Percentiles rank a stretch among this genome's conserved stretches.
These are phyloP conservation scores for Drosophila kambysellisi DNA, from an alignment of 2,888 invertebrate genomes.

Conservation along the genomic window DNA sequence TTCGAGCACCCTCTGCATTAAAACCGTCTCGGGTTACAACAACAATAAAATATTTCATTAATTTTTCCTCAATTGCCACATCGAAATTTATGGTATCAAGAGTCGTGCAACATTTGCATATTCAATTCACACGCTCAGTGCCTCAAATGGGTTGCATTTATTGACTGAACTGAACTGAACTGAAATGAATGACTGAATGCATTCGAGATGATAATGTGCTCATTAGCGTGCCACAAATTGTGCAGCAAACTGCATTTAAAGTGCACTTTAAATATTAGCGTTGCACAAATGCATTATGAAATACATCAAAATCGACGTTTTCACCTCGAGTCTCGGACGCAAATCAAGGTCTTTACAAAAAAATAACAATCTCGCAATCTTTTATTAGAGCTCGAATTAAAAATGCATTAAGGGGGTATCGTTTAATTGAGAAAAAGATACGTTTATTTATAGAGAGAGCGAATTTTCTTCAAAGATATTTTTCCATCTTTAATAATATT, in stretches of 20 bases:
- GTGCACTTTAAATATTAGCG: slow-evolving; percentile 30
- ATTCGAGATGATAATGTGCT: slow-evolving; percentile 66
- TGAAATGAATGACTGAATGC: slow-evolving; percentile 44
- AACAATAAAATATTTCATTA: slow-evolving; percentile 44
- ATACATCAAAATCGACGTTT: slow-evolving; percentile 8
- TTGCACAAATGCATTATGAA: slow-evolving; percentile 27
- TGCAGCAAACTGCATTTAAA: slow-evolving; percentile 44
- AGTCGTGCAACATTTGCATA: slow-evolving; percentile 68
- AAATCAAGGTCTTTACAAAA: slow-evolving; percentile 6
- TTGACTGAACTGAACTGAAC: background rate
- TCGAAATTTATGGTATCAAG: slow-evolving; percentile 42
- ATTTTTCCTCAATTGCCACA: slow-evolving; percentile 65
- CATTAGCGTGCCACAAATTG: slow-evolving; percentile 57
- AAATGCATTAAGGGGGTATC: background rate
- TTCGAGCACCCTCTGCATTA: slow-evolving; percentile 4
- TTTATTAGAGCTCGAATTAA: background rate
- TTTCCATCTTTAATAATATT: no score
- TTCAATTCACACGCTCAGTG: slow-evolving; percentile 57
- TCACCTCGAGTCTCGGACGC: slow-evolving; percentile 18
- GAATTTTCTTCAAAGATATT: background rate
- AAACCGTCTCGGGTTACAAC: slow-evolving; percentile 52
- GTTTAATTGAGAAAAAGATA: background rate
- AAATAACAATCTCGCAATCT: slow-evolving; percentile 17
- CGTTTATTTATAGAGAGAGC: background rate
- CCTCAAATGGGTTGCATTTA: slow-evolving; percentile 12